These are phyloP conservation scores for Nycticryphes semicollaris DNA, from an alignment of 2,113 vertebrate genomes.

Conservation along the genomic window DNA sequence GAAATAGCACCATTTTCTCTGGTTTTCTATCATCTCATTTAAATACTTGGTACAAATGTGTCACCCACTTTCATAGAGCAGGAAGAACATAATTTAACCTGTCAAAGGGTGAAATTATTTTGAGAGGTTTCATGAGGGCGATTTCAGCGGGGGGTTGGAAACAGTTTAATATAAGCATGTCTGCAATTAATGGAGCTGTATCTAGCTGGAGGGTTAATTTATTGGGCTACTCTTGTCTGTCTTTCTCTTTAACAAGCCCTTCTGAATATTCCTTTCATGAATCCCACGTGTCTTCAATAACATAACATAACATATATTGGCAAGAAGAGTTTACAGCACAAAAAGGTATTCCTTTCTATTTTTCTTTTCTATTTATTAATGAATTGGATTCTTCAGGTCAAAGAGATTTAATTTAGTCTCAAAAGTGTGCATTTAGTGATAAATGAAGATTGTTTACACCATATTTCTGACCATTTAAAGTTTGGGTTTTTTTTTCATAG, in stretches of 20 bases:
- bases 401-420: background rate
- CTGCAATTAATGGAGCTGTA: slow-evolving; percentile 19
- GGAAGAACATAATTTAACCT: slow-evolving; percentile 20
- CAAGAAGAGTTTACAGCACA: background rate
- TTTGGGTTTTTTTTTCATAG: slow-evolving; percentile 12
- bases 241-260: background rate
- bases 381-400: background rate
- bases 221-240: background rate
- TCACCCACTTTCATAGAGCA: background rate
- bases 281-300: background rate
- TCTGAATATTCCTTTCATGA: background rate
- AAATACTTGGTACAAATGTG: background rate
- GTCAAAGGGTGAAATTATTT: slow-evolving; percentile 48
- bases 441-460: background rate
- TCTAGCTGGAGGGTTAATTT: slow-evolving; percentile 22
- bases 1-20: background rate
- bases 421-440: slow-evolving; percentile 12
- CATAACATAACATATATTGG: background rate
- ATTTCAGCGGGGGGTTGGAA: slow-evolving; percentile 3
- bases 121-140: background rate
- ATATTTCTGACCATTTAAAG: background rate
- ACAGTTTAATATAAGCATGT: slow-evolving; percentile 1
- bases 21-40: background rate
- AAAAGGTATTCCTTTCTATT: background rate
- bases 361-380: background rate